Evolutionary conservation across 2,888 invertebrate genomes (phyloP).

Genomic region (Rotaria socialis): DNA sequence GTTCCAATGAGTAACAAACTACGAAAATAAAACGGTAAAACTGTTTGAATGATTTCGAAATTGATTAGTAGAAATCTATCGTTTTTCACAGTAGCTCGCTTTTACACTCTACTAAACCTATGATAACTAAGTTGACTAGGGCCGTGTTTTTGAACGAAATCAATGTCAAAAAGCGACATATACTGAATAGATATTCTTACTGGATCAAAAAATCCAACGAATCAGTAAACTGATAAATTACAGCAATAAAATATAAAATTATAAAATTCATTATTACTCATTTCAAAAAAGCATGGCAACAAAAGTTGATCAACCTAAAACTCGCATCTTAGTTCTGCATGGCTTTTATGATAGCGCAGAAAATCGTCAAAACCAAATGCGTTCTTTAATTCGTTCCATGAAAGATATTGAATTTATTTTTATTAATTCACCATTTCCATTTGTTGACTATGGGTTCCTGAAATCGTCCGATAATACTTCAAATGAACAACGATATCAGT

Average conservation of each 20-base stretch:
- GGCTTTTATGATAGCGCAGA: slow-evolving; percentile 1
- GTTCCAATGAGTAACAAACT: too few species aligned
- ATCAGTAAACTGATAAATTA: neutral
- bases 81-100: too few species aligned
- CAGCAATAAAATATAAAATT: too few species aligned
- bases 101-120: too few species aligned
- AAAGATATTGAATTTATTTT: slow-evolving; percentile 21
- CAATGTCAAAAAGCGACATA: neutral
- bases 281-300: neutral
- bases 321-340: neutral
- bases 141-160: too few species aligned
- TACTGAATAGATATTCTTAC: neutral
- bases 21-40: too few species aligned
- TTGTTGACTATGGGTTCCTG: neutral
- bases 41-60: too few species aligned
- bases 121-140: too few species aligned
- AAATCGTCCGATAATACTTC: neutral
- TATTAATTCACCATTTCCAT: neutral
- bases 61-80: too few species aligned
- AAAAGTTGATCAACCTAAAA: neutral
- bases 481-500: slow-evolving; percentile 5
- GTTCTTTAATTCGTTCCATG: neutral
- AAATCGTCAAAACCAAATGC: neutral
- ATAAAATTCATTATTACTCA: too few species aligned
- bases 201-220: neutral